phyloP scores from a whole-genome alignment of 2,113 vertebrate genomes.

The Amphiprion ocellaris region DNA sequence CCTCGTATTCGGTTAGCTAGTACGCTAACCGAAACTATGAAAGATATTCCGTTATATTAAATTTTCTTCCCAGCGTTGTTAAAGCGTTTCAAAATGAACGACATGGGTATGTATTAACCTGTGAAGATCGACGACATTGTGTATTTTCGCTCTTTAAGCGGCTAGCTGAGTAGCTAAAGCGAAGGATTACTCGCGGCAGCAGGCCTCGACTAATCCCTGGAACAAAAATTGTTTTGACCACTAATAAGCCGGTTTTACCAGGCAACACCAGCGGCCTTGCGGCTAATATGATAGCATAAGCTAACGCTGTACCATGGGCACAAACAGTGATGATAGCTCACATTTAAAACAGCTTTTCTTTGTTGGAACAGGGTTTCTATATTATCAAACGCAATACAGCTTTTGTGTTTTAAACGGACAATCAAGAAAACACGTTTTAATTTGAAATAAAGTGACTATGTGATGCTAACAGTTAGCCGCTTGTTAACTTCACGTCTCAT shows the following conservation, averaged over 20 bases:
- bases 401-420: neutral
- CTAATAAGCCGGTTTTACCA: slow-evolving; percentile 19
- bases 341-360: neutral
- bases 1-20: slow-evolving; percentile 52
- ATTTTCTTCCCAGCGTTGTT: neutral
- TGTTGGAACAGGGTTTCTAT: neutral
- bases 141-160: neutral
- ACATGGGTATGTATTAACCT: slow-evolving; percentile 71
- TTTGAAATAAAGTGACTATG: neutral
- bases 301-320: neutral
- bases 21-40: slow-evolving; percentile 59
- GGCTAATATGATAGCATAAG: neutral
- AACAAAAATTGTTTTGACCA: slow-evolving; percentile 60
- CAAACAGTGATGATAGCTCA: neutral
- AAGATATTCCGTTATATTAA: neutral
- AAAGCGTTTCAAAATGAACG: slow-evolving; percentile 62
- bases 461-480: slow-evolving; percentile 2
- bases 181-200: slow-evolving; percentile 26
- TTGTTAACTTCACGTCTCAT: neutral
- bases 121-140: neutral
- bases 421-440: neutral
- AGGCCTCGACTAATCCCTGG: slow-evolving; percentile 82
- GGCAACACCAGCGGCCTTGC: neutral
- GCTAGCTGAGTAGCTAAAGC: slow-evolving; percentile 18
- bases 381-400: neutral